These are phyloP conservation scores for Micromesistius poutassou DNA, from an alignment of 2,797 vertebrate species.

Conservation along the genomic window DNA sequence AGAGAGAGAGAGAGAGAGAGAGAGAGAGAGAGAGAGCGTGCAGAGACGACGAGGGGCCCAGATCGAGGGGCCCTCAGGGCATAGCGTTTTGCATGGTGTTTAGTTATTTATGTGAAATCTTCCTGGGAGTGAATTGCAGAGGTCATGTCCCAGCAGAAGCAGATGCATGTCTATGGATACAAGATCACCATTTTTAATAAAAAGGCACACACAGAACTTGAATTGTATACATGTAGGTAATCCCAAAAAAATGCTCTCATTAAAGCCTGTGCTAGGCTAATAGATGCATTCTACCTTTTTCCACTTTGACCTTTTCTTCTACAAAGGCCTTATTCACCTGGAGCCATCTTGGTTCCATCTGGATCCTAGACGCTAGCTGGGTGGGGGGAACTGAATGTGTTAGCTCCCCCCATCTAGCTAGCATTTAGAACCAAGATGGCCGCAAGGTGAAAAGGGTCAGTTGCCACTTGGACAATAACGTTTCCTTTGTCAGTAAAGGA, in stretches of 20 bases:
- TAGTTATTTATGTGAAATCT: slow-evolving; percentile 68
- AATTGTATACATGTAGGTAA: background rate
- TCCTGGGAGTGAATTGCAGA: slow-evolving; percentile 57
- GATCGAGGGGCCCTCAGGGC: slow-evolving; percentile 49
- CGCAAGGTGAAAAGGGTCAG: background rate
- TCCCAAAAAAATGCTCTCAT: background rate
- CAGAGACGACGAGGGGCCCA: slow-evolving; percentile 29
- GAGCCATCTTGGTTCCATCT: background rate
- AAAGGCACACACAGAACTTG: background rate
- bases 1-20: slow-evolving; percentile 5
- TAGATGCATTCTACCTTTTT: background rate
- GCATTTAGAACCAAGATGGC: background rate
- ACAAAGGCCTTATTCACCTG: too few relatives aligned
- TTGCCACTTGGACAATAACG: background rate
- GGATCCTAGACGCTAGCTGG: background rate
- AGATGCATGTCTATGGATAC: slow-evolving; percentile 38
- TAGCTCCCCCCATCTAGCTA: background rate
- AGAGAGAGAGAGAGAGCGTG: slow-evolving; percentile 15
- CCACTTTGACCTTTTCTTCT: background rate
- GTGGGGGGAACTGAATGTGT: background rate
- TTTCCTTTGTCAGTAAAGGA: background rate
- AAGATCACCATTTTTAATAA: background rate
- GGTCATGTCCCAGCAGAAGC: slow-evolving; percentile 59
- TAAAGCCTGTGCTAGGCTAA: background rate
- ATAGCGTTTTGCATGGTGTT: slow-evolving; percentile 60